Percentiles rank a stretch among this genome's conserved stretches.
phyloP scores from a whole-genome alignment of 2,113 vertebrate species.

The Sardina pilchardus region DNA sequence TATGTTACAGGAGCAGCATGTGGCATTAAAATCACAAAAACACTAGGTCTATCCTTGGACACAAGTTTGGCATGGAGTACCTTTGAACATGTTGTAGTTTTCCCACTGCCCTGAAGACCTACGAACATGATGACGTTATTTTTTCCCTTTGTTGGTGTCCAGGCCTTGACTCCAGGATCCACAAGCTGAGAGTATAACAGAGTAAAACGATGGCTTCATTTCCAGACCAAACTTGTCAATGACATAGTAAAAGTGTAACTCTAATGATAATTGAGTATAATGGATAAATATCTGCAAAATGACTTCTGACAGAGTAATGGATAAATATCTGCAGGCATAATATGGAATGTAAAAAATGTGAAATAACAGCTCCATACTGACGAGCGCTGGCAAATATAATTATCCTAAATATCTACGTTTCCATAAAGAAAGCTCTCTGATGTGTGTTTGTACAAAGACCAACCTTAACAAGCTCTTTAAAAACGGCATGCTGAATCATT shows the following conservation, averaged over 20 bases:
- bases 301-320: not conserved
- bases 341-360: not conserved
- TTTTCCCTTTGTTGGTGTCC: conserved; percentile 98
- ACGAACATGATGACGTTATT: conserved; percentile 99
- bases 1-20: not conserved
- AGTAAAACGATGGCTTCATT: not conserved
- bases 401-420: not conserved
- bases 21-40: not conserved
- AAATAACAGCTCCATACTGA: not conserved
- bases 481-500: conserved; percentile 99
- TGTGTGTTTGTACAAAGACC: not conserved
- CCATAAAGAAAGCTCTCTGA: not conserved
- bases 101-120: conserved; percentile 96
- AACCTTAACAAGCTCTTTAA: conserved; percentile 99
- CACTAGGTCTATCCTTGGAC: not conserved
- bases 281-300: not conserved
- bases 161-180: conserved; percentile 97
- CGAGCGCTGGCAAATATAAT: not conserved
- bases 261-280: not conserved
- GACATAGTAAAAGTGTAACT: not conserved
- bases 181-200: conserved; percentile 78
- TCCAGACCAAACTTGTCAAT: not conserved
- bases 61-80: conserved; percentile 59
- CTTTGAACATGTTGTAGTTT: conserved; percentile 99
- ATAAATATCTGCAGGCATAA: not conserved